Base-by-base conservation (phyloP, 1,140 invertebrate genomes). In the Dendroctonus valens region DNA sequence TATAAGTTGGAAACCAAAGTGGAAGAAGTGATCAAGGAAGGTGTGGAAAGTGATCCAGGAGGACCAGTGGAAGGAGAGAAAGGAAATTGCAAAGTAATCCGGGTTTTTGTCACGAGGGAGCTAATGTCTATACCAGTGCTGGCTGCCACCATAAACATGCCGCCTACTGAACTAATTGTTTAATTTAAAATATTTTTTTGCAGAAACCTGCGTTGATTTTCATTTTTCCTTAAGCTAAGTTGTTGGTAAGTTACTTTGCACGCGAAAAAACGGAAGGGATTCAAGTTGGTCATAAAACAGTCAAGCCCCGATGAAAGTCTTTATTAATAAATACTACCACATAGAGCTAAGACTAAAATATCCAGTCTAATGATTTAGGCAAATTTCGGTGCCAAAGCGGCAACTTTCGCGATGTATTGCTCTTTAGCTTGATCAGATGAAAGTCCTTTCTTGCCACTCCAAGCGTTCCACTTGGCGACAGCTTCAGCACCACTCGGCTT, bases 381-480 rank as follows among this genome's bases (percentile, higher is more conserved):
- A 50, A 39, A 68, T 63, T 68, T 68, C 9, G 66, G 66, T 26
- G 67, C 61, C 41, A 73, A 51, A 72, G 83, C 76, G 49, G 87
- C 82, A 0, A 88, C 91, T 77, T 91, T 89, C 3, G 83, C 83
- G 64, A 97, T 84, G 79, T 97, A 98, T 4, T 87, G 83, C 74
- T 89, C 83, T 78, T 93, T 91, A 11, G 95, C 94, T 46, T 85
- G 86, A n/a, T 93, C 91, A 75, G 87, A 83, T 49, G 81, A 81
- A 68, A 85, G 81, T 74, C 94, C 94, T 80, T 94, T 96, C 78
- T 87, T 90, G 26, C 77, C 80, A 70, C 87, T 85, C 96, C 96
- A 98, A 12, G 92, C 87, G 74, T 96, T 91, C 93, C 94, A 98
- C 78, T 98, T 98, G 5, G 94, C 93, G 80, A 96, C 96, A 50